These are phyloP conservation scores for Semotilus atromaculatus DNA, from an alignment of 2,797 vertebrate genomes.

Conservation along the genomic window DNA sequence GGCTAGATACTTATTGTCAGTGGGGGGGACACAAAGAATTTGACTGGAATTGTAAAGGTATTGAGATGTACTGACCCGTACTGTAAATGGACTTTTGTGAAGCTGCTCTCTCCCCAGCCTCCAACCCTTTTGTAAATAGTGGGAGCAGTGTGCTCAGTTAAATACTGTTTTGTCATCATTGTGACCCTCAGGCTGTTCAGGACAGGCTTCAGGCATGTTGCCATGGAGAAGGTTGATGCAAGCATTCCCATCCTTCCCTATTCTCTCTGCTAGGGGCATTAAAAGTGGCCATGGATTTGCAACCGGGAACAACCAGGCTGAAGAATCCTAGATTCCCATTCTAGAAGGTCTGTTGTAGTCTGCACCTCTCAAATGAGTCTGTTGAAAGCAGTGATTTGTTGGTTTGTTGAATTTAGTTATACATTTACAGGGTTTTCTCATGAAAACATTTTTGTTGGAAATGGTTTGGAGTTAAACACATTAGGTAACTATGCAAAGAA, in stretches of 20 bases:
- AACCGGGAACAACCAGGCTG: neutral
- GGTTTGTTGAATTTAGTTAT: conserved; percentile 25
- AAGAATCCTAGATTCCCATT: neutral
- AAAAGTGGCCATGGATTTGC: conserved; percentile 1
- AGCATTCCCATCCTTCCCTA: conserved; percentile 62
- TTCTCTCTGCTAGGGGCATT: conserved; percentile 1
- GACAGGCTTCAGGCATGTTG: conserved; percentile 68
- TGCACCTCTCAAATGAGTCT: conserved; percentile 3
- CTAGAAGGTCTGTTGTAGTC: conserved; percentile 7
- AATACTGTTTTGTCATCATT: conserved; percentile 66
- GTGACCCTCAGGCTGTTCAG: conserved; percentile 48
- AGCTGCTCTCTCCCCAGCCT: conserved; percentile 61
- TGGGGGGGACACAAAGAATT: conserved; percentile 77
- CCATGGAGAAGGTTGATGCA: conserved; percentile 67
- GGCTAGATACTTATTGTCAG: conserved; percentile 74
- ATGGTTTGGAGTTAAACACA: conserved; percentile 5
- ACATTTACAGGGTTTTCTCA: conserved; percentile 19
- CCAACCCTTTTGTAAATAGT: conserved; percentile 68
- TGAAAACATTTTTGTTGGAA: conserved; percentile 11
- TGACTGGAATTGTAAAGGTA: conserved; percentile 80
- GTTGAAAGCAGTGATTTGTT: neutral
- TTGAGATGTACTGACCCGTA: conserved; percentile 84
- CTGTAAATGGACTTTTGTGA: conserved; percentile 81
- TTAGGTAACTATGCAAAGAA: conserved; percentile 2
- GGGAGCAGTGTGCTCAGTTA: conserved; percentile 71